These are phyloP conservation scores for Peucedramus taeniatus DNA, from an alignment of 2,113 vertebrate species.

Conservation along the genomic window DNA sequence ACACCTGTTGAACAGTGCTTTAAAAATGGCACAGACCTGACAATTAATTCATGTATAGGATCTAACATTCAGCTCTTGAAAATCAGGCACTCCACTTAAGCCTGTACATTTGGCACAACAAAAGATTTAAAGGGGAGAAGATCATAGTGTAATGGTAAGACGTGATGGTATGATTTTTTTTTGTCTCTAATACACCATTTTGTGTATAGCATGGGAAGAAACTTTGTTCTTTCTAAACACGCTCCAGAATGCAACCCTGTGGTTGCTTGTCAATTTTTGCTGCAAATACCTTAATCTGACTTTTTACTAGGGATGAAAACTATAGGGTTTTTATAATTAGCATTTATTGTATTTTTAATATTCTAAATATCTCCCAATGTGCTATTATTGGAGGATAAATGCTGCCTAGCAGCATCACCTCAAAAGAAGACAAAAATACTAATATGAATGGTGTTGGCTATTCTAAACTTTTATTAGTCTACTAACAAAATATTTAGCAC, in stretches of 20 bases:
- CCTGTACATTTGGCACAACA: neutral
- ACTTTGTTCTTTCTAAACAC: neutral
- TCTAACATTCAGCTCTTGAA: neutral
- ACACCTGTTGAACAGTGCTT: neutral
- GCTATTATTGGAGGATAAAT: neutral
- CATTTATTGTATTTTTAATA: neutral
- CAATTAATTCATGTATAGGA: neutral
- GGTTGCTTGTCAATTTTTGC: neutral
- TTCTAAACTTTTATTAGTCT: neutral
- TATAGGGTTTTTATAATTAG: neutral
- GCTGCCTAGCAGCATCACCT: neutral
- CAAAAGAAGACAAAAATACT: neutral
- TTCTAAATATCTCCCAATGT: neutral
- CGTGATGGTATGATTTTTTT: neutral
- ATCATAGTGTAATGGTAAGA: neutral
- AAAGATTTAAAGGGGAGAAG: neutral
- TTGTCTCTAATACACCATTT: neutral
- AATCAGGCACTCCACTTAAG: neutral
- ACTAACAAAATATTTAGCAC: neutral
- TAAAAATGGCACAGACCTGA: neutral
- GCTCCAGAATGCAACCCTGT: neutral
- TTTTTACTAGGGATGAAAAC: neutral
- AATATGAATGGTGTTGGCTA: neutral
- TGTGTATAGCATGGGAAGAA: neutral
- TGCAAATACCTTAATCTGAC: neutral